Base-by-base conservation (phyloP, 2,888 invertebrate species). In the Heteromyza rotundicornis region DNA sequence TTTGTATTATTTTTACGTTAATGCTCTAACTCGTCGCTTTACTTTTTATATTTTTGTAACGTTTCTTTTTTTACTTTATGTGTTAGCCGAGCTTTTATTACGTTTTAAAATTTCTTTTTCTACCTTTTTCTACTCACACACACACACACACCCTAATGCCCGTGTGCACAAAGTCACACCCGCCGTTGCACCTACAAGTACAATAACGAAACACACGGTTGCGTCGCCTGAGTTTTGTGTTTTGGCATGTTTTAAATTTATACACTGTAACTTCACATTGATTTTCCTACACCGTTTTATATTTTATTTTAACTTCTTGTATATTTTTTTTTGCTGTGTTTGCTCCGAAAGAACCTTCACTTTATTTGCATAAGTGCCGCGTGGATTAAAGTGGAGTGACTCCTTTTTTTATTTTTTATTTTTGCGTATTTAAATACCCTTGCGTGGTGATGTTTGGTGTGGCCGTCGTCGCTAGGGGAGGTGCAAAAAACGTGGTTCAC, bases 71-170 rank as follows among this genome's bases (percentile, higher is more conserved):
- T n/a, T n/a, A n/a, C n/a, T n/a, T n/a, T n/a, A n/a, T n/a, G n/a
- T n/a, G n/a, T n/a, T n/a, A n/a, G n/a, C n/a, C n/a, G n/a, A n/a
- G n/a, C n/a, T n/a, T n/a, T n/a, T n/a, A n/a, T 32, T 32, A 12
- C 32, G 32, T 12, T 32, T 12, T 32, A 32, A 32, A 32, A 8
- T 32, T 32, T 32, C 5, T 32, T 8, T 32, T 12, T 32, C 12
- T 32, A 8, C 5, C 12, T 32, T 32, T 32, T 32, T n/a, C n/a
- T n/a, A n/a, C 24, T 7, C 23, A 24, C n/a, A n/a, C 52, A 35
- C 3, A 36, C 20, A 35, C 22, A 36, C 54, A 54, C 54, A 54
- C 27, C 27, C n/a, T n/a, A n/a, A n/a, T n/a, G n/a, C n/a, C n/a
- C n/a, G n/a, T n/a, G n/a, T n/a, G n/a, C n/a, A n/a, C n/a, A n/a